Base-by-base conservation (phyloP, 2,113 vertebrate genomes). In the Micromys minutus region DNA sequence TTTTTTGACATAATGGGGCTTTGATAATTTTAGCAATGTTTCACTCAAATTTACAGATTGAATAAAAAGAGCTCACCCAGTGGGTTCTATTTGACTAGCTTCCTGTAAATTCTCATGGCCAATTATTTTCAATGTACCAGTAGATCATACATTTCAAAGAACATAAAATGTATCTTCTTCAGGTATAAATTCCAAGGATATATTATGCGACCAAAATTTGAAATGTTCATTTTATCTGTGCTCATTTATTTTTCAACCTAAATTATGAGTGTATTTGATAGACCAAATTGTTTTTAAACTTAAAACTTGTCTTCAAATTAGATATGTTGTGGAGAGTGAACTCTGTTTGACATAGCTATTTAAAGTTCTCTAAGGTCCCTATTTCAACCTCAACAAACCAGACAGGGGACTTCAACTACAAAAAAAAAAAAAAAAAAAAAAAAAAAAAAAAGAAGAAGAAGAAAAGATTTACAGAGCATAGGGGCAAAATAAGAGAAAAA, bases 71-170 rank as follows among this genome's bases (percentile, higher is more conserved):
- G 72, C 84, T 97, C 92, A 97, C 90, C 93, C 83, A 95, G 12
- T 93, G 93, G 92, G 92, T 96, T 88, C 92, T 84, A 8, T 59
- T 36, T 74, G 85, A 91, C 81, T 96, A 89, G 36, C 39, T 96
- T 96, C 77, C 81, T 72, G 13, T 84, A 90, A 95, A 93, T 96
- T 96, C 85, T 96, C 81, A 89, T 0, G 9, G 92, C 31, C 61
- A 96, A 59, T 95, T 94, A 98, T 92, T 97, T 93, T 93, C 94
- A 95, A 72, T 96, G 81, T 94, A 90, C 79, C 85, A 92, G 52
- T 42, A 75, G 90, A 77, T 93, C 81, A 89, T 95, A 97, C 96
- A 97, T 96, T 67, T 84, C 72, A 87, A 95, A 93, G 50, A 24
- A 31, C 39, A 39, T 88, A 89, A 94, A 96, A 47, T 72, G 29